Base-by-base conservation (phyloP, 2,888 invertebrate genomes). In the Aphelenchoides bicaudatus region DNA sequence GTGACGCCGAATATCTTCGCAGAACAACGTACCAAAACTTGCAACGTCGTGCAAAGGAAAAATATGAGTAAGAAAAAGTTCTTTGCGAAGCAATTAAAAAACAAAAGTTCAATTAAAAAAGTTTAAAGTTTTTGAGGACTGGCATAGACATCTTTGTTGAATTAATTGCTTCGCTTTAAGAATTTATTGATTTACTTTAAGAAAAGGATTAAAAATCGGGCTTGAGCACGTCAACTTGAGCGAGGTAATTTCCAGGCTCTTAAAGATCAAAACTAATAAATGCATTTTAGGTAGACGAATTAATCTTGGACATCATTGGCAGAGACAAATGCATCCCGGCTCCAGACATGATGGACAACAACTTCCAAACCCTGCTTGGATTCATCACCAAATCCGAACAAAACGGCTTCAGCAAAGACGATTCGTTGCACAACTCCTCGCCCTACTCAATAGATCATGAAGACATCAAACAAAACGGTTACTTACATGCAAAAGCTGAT, bases 1-100 rank as follows among this genome's bases (percentile, higher is more conserved):
- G 52, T n/a, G 28, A 51, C 27, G 16, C 37, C 21, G 52, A 51
- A 21, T 38, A 51, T 51, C 25, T 51, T 2, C 43, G 52, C 21
- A 21, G 37, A 16, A 51, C 52, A 6, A 51, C 52, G 23, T 51
- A 37, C 21, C 52, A 51, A 3, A 51, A 51, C 52, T 19, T 51
- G 10, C 52, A 51, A 16, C 43, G 52, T 19, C 10, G 52, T n/a
- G 52, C 52, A 16, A 51, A 51, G 21, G 52, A 51, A 2, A 51
- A 51, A 28, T 51, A 51, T 39, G 52, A 51, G 43, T n/a, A n/a
- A n/a, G n/a, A n/a, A n/a, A n/a, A n/a, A n/a, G n/a, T n/a, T n/a
- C n/a, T n/a, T n/a, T n/a, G n/a, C n/a, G n/a, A n/a, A n/a, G n/a
- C n/a, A n/a, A n/a, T n/a, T n/a, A n/a, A n/a, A n/a, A n/a, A n/a